These are phyloP conservation scores for Scaptomyza parva DNA, from an alignment of 2,888 invertebrate genomes.

Conservation along the genomic window DNA sequence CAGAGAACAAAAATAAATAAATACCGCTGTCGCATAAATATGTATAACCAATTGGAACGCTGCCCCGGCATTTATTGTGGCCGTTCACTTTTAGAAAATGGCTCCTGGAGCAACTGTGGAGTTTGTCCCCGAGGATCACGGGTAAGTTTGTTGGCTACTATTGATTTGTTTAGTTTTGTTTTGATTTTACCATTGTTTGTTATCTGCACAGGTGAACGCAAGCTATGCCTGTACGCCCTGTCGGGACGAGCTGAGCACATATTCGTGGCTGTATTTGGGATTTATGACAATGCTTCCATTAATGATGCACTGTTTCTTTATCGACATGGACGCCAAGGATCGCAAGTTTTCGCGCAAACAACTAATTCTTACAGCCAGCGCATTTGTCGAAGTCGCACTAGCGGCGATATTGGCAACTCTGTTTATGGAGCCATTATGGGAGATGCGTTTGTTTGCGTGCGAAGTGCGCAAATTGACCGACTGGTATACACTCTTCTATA, in stretches of 20 bases:
- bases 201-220: constrained; percentile 82
- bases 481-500: constrained; percentile 98
- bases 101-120: constrained; percentile 92
- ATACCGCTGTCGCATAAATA: constrained; percentile 31
- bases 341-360: constrained; percentile 92
- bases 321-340: constrained; percentile 92
- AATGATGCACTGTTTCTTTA: constrained; percentile 96
- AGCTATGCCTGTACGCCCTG: constrained; percentile 91
- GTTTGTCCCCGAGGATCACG: constrained; percentile 94
- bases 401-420: constrained; percentile 92
- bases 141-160: constrained; percentile 85
- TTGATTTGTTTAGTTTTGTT: constrained; percentile 8
- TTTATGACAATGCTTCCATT: constrained; percentile 96
- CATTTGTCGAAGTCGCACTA: constrained; percentile 91
- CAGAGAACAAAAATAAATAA: constrained; percentile 16
- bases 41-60: constrained; percentile 67
- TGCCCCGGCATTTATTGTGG: constrained; percentile 85
- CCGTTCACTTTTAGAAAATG: constrained; percentile 88
- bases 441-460: constrained; percentile 91
- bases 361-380: constrained; percentile 91
- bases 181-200: constrained; percentile 8
- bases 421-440: constrained; percentile 92
- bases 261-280: constrained; percentile 97
- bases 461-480: constrained; percentile 92
- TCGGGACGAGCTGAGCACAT: constrained; percentile 90